A percentile compares a stretch with the other conserved stretches of the same genome.
Evolutionary conservation across 2,888 invertebrate species (phyloP).

Genomic region (Pseudococcus jackbeardsleyi): DNA sequence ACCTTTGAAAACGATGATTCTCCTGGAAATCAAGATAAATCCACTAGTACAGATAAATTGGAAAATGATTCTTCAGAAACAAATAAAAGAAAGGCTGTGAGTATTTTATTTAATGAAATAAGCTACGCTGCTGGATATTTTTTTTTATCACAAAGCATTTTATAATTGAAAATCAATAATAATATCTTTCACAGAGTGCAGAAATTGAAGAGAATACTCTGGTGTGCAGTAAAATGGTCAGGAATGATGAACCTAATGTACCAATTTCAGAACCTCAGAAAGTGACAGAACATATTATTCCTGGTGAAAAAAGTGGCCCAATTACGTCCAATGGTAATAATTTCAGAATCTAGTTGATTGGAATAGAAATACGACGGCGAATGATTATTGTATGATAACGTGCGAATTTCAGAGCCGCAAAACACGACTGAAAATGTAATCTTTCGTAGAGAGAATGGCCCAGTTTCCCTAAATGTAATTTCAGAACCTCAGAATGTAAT

Average conservation of each 20-base stretch:
- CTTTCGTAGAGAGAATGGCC: too few species aligned
- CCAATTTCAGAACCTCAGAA: not conserved
- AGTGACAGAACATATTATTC: not conserved
- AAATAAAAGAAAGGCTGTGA: not conserved
- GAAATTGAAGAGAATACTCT: not conserved
- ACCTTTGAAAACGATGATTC: not conserved
- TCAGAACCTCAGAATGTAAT: too few species aligned
- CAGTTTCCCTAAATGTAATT: too few species aligned
- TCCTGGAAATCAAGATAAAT: not conserved
- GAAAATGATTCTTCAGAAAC: not conserved
- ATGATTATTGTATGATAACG: too few species aligned
- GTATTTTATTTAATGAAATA: not conserved
- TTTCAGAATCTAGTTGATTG: not conserved
- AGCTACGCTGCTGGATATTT: too few species aligned
- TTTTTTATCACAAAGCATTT: too few species aligned
- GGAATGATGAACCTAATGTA: not conserved
- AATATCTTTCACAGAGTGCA: not conserved
- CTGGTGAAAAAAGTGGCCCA: not conserved
- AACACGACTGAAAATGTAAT: not conserved
- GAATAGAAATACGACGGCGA: not conserved
- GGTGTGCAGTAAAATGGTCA: not conserved
- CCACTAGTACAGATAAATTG: not conserved
- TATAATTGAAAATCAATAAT: not conserved
- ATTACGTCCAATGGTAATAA: not conserved
- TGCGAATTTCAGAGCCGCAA: too few species aligned